These are phyloP conservation scores for Polypterus senegalus DNA, from an alignment of 2,113 vertebrate genomes.

Conservation along the genomic window DNA sequence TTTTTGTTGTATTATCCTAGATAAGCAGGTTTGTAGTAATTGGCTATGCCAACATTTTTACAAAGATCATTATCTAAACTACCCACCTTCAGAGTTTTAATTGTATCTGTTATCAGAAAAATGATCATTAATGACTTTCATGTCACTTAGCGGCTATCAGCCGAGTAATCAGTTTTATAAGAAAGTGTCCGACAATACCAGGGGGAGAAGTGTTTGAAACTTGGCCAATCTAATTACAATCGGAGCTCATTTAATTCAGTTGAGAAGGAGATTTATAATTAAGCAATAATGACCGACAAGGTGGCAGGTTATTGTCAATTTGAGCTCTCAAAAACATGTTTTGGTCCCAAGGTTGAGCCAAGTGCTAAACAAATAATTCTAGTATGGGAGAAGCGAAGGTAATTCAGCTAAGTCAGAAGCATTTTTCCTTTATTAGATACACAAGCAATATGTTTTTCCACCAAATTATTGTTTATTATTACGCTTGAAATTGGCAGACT, in stretches of 20 bases:
- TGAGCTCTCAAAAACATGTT: constrained; percentile 1
- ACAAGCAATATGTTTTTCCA: too few relatives aligned
- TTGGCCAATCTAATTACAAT: neutral
- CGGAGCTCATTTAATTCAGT: constrained; percentile 1
- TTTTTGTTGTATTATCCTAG: constrained; percentile 32
- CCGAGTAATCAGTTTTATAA: constrained; percentile 28
- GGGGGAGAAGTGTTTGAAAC: constrained; percentile 7
- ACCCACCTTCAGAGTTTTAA: constrained; percentile 30
- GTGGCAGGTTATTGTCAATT: constrained; percentile 1
- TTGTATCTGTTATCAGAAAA: constrained; percentile 31
- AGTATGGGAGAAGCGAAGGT: neutral
- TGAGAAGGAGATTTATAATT: constrained; percentile 1
- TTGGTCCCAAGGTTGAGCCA: constrained; percentile 1
- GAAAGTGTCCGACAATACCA: constrained; percentile 22
- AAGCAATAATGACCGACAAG: constrained; percentile 1
- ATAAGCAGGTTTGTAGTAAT: constrained; percentile 42
- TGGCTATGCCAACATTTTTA: constrained; percentile 44
- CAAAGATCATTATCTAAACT: constrained; percentile 31
- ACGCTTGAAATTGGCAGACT: neutral
- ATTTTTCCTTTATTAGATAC: neutral
- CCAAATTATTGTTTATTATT: neutral
- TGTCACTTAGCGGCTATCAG: constrained; percentile 29
- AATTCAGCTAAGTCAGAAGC: neutral
- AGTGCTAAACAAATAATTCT: constrained; percentile 7
- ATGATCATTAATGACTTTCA: constrained; percentile 29